Evolutionary conservation across 2,797 vertebrate species (phyloP).

Genomic region (Chiroxiphia lanceolata): DNA sequence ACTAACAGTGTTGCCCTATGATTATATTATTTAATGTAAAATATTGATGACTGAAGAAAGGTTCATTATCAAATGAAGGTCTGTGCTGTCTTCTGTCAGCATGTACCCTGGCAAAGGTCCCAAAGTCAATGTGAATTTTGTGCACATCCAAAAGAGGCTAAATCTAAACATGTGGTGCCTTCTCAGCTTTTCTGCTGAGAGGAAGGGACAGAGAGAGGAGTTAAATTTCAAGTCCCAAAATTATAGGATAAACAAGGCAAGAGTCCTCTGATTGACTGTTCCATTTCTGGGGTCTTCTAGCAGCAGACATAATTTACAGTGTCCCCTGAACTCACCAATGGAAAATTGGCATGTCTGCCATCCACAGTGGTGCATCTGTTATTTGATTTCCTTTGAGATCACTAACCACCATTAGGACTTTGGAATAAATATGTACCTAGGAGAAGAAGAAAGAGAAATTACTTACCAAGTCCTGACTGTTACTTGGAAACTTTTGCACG

Average conservation of each 20-base stretch:
- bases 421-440: slow-evolving; percentile 16
- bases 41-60: slow-evolving; percentile 15
- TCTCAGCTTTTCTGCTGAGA: slow-evolving; percentile 29
- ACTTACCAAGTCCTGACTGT: slow-evolving; percentile 16
- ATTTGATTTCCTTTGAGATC: slow-evolving; percentile 38
- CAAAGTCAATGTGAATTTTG: neutral
- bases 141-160: neutral
- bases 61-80: slow-evolving; percentile 51
- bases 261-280: neutral
- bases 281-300: slow-evolving; percentile 12
- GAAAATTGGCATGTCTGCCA: slow-evolving; percentile 18
- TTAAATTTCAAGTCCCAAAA: slow-evolving; percentile 18
- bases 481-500: slow-evolving; percentile 62
- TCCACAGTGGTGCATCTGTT: slow-evolving; percentile 11
- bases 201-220: neutral
- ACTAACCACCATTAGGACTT: slow-evolving; percentile 8
- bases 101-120: slow-evolving; percentile 32
- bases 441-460: slow-evolving; percentile 34
- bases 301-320: neutral
- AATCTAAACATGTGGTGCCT: neutral
- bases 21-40: neutral
- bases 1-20: neutral
- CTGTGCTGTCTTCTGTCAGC: slow-evolving; percentile 34
- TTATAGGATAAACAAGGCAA: neutral
- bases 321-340: neutral